A percentile compares a stretch with the other conserved stretches of the same genome.
Conservation (phyloP, 2,888 invertebrate genomes). For the Mimumesa dahlbomi region DNA sequence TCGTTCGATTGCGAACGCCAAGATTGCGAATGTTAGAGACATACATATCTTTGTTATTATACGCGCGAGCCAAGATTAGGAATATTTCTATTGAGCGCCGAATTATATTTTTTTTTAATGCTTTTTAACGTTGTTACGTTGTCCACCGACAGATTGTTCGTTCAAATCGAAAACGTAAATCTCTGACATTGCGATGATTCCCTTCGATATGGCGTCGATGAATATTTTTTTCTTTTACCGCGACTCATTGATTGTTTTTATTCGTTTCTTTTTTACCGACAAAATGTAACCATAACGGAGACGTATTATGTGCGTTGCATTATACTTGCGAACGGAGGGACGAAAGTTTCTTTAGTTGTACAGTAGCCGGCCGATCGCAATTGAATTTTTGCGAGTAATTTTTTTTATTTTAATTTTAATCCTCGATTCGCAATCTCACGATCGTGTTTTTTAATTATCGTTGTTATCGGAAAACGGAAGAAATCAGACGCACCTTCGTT, state of each 20-base stretch:
- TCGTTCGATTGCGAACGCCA: too few relatives aligned
- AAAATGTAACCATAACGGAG: neutral
- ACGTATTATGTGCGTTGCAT: neutral
- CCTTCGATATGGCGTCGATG: slow-evolving; percentile 1
- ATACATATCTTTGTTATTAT: slow-evolving; percentile 29
- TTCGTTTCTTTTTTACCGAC: slow-evolving; percentile 3
- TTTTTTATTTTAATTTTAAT: too few relatives aligned
- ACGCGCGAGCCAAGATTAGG: slow-evolving; percentile 24
- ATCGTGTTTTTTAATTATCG: neutral
- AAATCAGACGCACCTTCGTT: neutral
- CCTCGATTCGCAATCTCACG: neutral
- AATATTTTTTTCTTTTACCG: too few relatives aligned
- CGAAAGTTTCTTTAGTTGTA: slow-evolving; percentile 2
- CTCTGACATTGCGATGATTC: slow-evolving; percentile 35
- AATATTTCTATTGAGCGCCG: slow-evolving; percentile 21
- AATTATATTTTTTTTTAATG: slow-evolving; percentile 7
- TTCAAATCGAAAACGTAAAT: slow-evolving; percentile 44
- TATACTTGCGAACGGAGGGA: neutral
- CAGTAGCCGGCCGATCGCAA: slow-evolving; percentile 1
- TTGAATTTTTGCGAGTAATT: neutral
- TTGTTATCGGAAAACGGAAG: neutral
- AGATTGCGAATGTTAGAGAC: slow-evolving; percentile 19
- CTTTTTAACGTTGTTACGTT: slow-evolving; percentile 41
- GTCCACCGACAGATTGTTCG: slow-evolving; percentile 28
- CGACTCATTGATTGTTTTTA: too few relatives aligned